Evolutionary conservation across 2,113 vertebrate species (phyloP).

Genomic region (Columba livia): DNA sequence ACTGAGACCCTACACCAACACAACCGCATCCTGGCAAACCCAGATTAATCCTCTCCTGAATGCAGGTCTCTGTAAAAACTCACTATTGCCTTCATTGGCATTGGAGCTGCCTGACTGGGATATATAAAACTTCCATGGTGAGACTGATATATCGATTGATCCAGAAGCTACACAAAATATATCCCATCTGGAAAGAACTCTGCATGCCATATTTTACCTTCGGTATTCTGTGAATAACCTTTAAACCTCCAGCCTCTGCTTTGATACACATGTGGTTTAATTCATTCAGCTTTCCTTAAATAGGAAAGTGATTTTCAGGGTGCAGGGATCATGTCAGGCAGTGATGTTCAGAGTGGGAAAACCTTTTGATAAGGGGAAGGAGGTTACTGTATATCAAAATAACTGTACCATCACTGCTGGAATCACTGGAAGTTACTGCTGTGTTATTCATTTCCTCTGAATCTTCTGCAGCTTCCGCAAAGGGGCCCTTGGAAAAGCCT

Average conservation of each 20-base stretch:
- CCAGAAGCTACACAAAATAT: slow-evolving; percentile 16
- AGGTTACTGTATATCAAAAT: not conserved
- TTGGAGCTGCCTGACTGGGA: not conserved
- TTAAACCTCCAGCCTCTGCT: not conserved
- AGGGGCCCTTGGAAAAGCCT: not conserved
- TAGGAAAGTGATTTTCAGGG: not conserved
- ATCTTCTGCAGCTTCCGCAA: not conserved
- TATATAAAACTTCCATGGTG: not conserved
- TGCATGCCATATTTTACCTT: not conserved
- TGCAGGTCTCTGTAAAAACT: not conserved
- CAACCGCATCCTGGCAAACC: not conserved
- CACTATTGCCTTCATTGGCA: not conserved
- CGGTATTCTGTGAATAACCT: not conserved
- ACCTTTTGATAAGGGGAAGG: not conserved
- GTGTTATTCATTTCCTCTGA: not conserved
- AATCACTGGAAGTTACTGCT: not conserved
- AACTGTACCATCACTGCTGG: not conserved
- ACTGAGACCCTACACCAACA: not conserved
- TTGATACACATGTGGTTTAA: slow-evolving; percentile 2
- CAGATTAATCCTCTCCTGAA: not conserved
- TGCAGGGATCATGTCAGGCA: not conserved
- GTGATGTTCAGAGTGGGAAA: not conserved
- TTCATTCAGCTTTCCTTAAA: not conserved
- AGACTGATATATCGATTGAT: not conserved
- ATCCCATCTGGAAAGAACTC: slow-evolving; percentile 24